Evolutionary conservation across 2,888 invertebrate genomes (phyloP).

Genomic region (Syritta pipiens): DNA sequence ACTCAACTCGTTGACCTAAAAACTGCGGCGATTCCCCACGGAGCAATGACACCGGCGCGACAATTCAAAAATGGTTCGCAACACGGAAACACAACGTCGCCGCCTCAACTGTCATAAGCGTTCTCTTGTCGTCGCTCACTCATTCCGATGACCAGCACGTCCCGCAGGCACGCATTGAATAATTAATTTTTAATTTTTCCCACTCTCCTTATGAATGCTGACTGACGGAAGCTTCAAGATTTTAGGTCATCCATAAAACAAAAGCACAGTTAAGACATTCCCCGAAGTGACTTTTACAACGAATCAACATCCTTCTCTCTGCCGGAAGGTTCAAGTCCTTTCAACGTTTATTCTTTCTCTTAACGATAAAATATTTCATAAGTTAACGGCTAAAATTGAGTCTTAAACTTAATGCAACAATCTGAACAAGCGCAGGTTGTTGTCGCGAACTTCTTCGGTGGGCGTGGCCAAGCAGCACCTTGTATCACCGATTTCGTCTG

Average conservation of each 20-base stretch:
- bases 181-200: not conserved
- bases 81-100: no score
- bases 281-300: no score
- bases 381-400: not conserved
- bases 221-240: not conserved
- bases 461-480: slow-evolving; percentile 82
- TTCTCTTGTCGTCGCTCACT: no score
- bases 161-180: slow-evolving; percentile 2
- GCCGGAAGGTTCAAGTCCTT: no score
- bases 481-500: slow-evolving; percentile 82
- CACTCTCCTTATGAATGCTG: not conserved
- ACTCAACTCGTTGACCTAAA: no score
- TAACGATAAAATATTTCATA: not conserved
- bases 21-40: no score
- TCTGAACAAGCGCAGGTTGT: slow-evolving; percentile 51
- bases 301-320: no score
- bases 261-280: not conserved
- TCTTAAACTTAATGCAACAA: slow-evolving; percentile 11
- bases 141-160: slow-evolving; percentile 10
- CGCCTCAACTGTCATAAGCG: no score
- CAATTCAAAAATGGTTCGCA: no score
- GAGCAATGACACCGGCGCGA: no score
- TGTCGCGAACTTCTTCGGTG: slow-evolving; percentile 56
- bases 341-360: no score
- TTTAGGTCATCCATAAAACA: no score